Conservation (phyloP, 2,797 vertebrate genomes). For the Diplodus puntazzo region DNA sequence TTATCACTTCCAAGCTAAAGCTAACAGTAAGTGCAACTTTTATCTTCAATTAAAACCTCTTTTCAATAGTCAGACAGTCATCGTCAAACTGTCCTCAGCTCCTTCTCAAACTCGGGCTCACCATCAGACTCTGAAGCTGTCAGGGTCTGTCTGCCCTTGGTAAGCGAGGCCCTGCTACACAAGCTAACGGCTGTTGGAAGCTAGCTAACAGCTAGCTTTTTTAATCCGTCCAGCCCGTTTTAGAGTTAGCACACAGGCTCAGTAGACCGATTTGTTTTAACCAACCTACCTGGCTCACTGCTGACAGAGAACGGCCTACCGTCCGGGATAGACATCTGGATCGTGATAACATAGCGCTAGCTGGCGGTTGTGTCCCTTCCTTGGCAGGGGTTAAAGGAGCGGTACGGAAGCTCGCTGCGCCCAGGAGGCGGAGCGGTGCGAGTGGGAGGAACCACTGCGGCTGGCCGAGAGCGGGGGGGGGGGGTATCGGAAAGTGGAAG, state of each 20-base stretch:
- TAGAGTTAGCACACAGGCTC: background rate
- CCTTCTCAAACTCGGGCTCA: background rate
- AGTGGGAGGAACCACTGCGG: conserved; percentile 42
- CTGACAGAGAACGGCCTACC: conserved; percentile 85
- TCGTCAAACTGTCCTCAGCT: accelerated
- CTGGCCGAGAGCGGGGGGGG: background rate
- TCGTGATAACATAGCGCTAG: conserved; percentile 80
- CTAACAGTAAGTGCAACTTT: background rate
- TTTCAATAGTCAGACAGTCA: background rate
- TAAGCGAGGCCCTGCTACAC: conserved; percentile 54
- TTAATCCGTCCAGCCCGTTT: background rate
- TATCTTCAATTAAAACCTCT: background rate
- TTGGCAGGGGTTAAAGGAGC: background rate
- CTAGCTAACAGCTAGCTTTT: background rate
- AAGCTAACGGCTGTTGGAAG: conserved; percentile 25
- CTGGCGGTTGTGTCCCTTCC: background rate
- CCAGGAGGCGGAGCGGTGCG: background rate
- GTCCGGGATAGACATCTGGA: conserved; percentile 84
- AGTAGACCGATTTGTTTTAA: background rate
- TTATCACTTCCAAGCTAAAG: background rate
- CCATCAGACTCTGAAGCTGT: background rate
- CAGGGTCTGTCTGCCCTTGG: conserved; percentile 41
- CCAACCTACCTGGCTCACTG: conserved; percentile 85
- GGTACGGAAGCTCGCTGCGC: conserved; percentile 12
- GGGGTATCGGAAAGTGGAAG: background rate